phyloP scores from a whole-genome alignment of 2,113 vertebrate genomes.

The Pelobates fuscus region DNA sequence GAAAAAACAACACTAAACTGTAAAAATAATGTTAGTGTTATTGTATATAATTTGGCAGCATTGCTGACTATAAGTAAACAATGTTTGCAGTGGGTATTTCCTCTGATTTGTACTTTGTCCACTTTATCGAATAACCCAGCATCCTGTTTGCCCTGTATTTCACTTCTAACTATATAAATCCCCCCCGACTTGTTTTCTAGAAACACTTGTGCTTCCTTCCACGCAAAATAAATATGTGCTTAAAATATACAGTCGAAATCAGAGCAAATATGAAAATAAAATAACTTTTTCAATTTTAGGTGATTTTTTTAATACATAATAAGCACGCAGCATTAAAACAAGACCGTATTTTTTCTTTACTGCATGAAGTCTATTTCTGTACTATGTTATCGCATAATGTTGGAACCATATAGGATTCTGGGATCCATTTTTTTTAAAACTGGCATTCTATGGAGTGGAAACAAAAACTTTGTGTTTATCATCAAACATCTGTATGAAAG shows the following conservation, averaged over 20 bases:
- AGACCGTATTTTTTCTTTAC: no score
- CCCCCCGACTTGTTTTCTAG: constrained; percentile 35
- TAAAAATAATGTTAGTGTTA: constrained; percentile 5
- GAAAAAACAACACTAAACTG: no score
- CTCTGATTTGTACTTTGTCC: constrained; percentile 31
- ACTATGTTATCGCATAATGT: no score
- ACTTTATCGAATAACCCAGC: constrained; percentile 43
- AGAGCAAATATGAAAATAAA: constrained; percentile 17
- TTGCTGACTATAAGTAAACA: constrained; percentile 26
- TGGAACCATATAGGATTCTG: no score
- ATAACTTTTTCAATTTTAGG: no score
- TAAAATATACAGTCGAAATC: constrained; percentile 34
- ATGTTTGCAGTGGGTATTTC: constrained; percentile 39
- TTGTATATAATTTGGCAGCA: constrained; percentile 17
- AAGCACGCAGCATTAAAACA: no score
- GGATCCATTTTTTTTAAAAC: no score
- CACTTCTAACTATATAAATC: background rate
- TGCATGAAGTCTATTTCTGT: no score
- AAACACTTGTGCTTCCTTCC: constrained; percentile 30
- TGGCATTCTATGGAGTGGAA: no score
- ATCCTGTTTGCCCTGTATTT: constrained; percentile 32
- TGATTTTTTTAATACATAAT: no score
- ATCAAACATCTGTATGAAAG: no score
- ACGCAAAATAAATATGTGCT: constrained; percentile 26
- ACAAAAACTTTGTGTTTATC: no score